Evolutionary conservation across 2,113 vertebrate species (phyloP).

Genomic region (Microcebus tavaratra): DNA sequence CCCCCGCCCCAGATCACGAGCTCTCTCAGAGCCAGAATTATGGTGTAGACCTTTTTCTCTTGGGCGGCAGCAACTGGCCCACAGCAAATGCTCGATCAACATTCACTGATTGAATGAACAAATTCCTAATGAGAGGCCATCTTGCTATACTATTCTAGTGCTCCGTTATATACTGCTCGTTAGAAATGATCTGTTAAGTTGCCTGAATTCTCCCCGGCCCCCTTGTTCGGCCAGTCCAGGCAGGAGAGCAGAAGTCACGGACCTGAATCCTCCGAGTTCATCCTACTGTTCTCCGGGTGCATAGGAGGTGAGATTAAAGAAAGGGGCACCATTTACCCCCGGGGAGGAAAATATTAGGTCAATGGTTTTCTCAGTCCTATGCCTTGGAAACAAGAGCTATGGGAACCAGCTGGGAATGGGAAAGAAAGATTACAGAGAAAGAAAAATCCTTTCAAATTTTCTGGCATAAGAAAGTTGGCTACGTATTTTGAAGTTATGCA

Average conservation of each 20-base stretch:
- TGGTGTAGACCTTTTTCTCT: not conserved
- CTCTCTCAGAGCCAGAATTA: not conserved
- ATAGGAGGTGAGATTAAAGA: not conserved
- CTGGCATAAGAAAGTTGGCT: not conserved
- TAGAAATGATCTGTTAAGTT: not conserved
- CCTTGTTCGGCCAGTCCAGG: no score
- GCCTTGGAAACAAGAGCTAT: not conserved
- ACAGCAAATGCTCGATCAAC: not conserved
- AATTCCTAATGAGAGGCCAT: not conserved
- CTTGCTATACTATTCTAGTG: not conserved
- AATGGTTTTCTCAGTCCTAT: not conserved
- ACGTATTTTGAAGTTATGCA: not conserved
- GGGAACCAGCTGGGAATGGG: not conserved
- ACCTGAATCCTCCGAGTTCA: fast-evolving
- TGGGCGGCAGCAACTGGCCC: not conserved
- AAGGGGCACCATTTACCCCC: no score
- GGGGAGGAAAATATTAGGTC: not conserved
- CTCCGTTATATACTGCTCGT: not conserved
- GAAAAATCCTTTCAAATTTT: not conserved
- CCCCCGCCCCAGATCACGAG: fast-evolving
- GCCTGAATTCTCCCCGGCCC: not conserved
- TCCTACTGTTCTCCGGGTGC: not conserved
- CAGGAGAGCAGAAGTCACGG: fast-evolving
- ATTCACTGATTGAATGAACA: not conserved
- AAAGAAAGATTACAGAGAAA: not conserved